A percentile compares a stretch with the other conserved stretches of the same genome.
Evolutionary conservation across 2,113 vertebrate genomes (phyloP).

Genomic region (Myxocyprinus asiaticus): DNA sequence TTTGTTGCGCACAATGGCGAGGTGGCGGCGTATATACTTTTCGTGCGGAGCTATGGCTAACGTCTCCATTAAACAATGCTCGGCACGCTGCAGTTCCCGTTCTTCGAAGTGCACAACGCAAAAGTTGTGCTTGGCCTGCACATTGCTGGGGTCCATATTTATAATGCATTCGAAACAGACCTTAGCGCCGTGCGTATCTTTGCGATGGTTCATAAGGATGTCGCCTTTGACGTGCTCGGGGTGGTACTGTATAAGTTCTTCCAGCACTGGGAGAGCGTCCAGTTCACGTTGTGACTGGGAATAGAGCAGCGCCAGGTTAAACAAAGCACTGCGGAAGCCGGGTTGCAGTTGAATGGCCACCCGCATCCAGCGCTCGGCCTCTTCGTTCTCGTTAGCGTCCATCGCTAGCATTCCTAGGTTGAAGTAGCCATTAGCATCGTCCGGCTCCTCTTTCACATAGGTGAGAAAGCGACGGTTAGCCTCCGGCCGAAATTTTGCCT

Average conservation of each 20-base stretch:
- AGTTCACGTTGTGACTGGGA: constrained; percentile 89
- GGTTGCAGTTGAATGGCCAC: constrained; percentile 88
- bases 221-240: constrained; percentile 96
- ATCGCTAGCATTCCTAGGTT: constrained; percentile 98
- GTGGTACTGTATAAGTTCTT: constrained; percentile 87
- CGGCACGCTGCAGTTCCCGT: constrained; percentile 85
- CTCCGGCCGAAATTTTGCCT: constrained; percentile 88
- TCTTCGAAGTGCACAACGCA: constrained; percentile 98
- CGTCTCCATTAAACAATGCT: constrained; percentile 89
- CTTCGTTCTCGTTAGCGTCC: constrained; percentile 89
- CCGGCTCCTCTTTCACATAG: constrained; percentile 90
- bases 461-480: constrained; percentile 89
- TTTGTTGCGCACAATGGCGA: constrained; percentile 90
- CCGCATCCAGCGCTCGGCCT: constrained; percentile 94
- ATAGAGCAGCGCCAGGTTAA: constrained; percentile 94
- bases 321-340: constrained; percentile 92
- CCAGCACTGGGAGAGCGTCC: constrained; percentile 87
- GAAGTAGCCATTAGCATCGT: constrained; percentile 96
- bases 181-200: constrained; percentile 91
- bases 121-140: constrained; percentile 96
- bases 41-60: constrained; percentile 90
- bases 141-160: constrained; percentile 87
- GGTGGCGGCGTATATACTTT: constrained; percentile 92
- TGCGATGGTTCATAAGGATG: constrained; percentile 98
- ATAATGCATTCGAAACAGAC: constrained; percentile 91